A percentile compares a stretch with the other conserved stretches of the same genome.
phyloP scores from a whole-genome alignment of 2,113 vertebrate species.

The Bufo gargarizans region DNA sequence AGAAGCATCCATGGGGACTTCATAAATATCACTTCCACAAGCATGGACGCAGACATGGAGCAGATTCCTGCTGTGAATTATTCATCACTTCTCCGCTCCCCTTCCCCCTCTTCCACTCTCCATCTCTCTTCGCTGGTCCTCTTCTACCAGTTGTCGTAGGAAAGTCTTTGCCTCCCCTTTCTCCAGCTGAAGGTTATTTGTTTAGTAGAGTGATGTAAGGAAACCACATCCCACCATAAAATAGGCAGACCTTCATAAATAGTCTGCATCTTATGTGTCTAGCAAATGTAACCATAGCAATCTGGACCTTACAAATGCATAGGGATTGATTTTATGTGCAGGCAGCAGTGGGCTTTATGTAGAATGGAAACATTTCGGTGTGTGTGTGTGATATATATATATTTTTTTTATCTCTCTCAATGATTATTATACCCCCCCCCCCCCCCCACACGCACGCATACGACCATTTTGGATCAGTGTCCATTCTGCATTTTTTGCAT shows the following conservation, averaged over 20 bases:
- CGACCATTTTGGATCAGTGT: too few species aligned
- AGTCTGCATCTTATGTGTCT: neutral
- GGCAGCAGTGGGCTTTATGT: neutral
- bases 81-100: slow-evolving; percentile 36
- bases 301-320: neutral
- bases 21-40: slow-evolving; percentile 59
- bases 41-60: slow-evolving; percentile 52
- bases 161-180: slow-evolving; percentile 11
- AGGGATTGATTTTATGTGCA: neutral
- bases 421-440: too few species aligned
- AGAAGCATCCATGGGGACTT: slow-evolving; percentile 53
- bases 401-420: too few species aligned
- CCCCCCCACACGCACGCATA: too few species aligned
- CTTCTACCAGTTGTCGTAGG: neutral
- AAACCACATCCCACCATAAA: slow-evolving; percentile 1
- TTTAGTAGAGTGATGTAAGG: slow-evolving; percentile 9
- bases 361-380: neutral
- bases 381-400: too few species aligned
- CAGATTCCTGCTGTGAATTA: slow-evolving; percentile 55
- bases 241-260: slow-evolving; percentile 3
- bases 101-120: neutral
- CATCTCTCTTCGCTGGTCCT: slow-evolving; percentile 1
- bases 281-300: neutral
- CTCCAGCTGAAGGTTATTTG: slow-evolving; percentile 40
- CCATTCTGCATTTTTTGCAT: too few species aligned